A percentile compares a stretch with the other conserved stretches of the same genome.
Evolutionary conservation across 2,113 vertebrate genomes (phyloP).

Genomic region (Protobothrops mucrosquamatus): DNA sequence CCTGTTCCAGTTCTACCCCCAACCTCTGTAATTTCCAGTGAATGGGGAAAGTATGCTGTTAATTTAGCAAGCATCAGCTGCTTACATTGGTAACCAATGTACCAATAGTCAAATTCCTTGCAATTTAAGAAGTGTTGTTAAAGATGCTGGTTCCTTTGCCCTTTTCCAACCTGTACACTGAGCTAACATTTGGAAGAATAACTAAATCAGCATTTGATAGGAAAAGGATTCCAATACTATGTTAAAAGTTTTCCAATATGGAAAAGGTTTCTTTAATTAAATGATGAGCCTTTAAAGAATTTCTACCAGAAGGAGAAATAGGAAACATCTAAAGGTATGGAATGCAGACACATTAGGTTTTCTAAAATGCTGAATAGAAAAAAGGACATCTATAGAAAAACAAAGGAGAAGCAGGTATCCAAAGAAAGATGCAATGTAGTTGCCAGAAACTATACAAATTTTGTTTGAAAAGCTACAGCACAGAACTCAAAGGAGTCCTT

Average conservation of each 20-base stretch:
- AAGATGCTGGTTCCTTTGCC: neutral
- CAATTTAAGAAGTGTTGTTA: neutral
- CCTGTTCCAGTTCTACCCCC: too few species aligned
- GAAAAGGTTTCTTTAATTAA: neutral
- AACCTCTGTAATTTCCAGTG: neutral
- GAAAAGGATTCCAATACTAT: neutral
- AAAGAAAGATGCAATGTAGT: too few species aligned
- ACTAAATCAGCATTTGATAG: neutral
- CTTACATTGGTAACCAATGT: constrained; percentile 28
- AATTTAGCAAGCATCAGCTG: constrained; percentile 27
- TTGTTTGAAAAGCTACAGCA: too few species aligned
- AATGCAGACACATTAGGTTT: too few species aligned
- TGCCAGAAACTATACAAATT: too few species aligned
- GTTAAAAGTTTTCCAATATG: too few species aligned
- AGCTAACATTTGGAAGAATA: neutral
- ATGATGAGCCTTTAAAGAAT: neutral
- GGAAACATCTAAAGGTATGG: too few species aligned
- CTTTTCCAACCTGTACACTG: neutral
- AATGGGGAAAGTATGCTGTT: constrained; percentile 32
- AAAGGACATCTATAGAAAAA: too few species aligned
- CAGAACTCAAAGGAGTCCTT: too few species aligned
- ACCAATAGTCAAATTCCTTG: constrained; percentile 38
- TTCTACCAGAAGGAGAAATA: too few species aligned
- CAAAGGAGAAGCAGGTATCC: too few species aligned
- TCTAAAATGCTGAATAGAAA: too few species aligned